Conservation (phyloP, 2,888 invertebrate genomes). For the Hesperia comma region DNA sequence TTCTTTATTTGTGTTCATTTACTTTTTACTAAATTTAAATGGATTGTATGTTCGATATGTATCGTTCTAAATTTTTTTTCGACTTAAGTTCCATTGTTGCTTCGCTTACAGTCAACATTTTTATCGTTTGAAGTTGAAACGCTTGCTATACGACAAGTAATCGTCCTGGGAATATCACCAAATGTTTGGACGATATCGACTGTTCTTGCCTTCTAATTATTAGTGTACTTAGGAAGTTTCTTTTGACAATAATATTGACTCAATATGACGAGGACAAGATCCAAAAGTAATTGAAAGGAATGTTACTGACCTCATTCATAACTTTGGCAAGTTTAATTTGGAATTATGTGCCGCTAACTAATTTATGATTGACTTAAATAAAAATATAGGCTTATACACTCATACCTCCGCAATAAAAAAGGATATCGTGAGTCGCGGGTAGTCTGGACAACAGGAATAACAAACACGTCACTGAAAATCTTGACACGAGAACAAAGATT, state of each 20-base stretch:
- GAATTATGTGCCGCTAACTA: too few species aligned
- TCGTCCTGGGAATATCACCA: slow-evolving; percentile 13
- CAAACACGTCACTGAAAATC: too few species aligned
- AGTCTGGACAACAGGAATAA: too few species aligned
- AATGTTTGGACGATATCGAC: slow-evolving; percentile 10
- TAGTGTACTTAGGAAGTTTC: background rate
- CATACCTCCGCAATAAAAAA: too few species aligned
- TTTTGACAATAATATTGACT: background rate
- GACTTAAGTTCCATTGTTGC: background rate
- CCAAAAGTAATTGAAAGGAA: background rate
- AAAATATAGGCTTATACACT: too few species aligned
- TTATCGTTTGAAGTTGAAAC: background rate
- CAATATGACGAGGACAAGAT: background rate
- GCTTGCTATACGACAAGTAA: background rate
- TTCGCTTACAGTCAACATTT: background rate
- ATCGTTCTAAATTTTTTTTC: too few species aligned
- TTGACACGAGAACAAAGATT: too few species aligned
- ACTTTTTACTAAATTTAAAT: too few species aligned
- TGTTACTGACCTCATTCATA: background rate
- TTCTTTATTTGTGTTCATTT: too few species aligned
- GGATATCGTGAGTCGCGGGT: too few species aligned
- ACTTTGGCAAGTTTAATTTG: background rate
- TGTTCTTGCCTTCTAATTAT: slow-evolving; percentile 8
- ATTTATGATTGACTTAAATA: too few species aligned
- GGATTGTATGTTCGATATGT: too few species aligned